Evolutionary conservation across 2,113 vertebrate species (phyloP), one percentile per base, ranked within the genome.

Genomic region (Colinus virginianus): DNA sequence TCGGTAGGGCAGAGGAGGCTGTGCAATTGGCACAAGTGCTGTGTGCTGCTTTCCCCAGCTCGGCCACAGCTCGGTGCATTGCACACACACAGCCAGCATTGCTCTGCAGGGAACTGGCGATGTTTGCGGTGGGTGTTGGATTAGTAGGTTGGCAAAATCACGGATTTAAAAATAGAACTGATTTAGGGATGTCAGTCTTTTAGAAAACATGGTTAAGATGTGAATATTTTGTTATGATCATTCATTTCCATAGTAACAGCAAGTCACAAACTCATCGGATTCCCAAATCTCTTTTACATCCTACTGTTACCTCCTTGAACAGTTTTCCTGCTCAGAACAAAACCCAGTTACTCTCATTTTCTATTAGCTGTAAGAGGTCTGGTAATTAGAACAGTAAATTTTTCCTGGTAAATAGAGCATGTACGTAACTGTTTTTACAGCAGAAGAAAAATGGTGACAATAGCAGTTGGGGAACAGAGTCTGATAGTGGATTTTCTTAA

Each of bases 311-410:
- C 72, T 90, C 91, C 80, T 77, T 72, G 85, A 91, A 55, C 36
- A 83, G 62, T 74, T 90, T 94, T 90, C 46, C 66, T 92, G 72
- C 71, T 74, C 78, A 56, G 45, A 86, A 83, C 55, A 80, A 88
- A 94, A 6, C 56, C 64, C 76, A 56, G 17, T 93, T 88, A 95
- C 64, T 96, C 91, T 94, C 88, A 38, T 84, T 94, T 94, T 91
- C 93, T 85, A 88, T 88, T 88, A 70, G 76, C 76, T 93, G 68
- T 88, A 91, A 68, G 79, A 90, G 82, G 76, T 86, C 88, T 53
- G 49, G 72, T 96, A 96, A 96, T 96, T 96, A 95, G 82, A 91
- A 88, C 83, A 71, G 79, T 96, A 95, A 96, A 96, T 97, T 95
- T 90, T 94, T 85, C 81, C 79, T 70, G 58, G 74, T 78, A 90